Evolutionary conservation across 2,797 vertebrate genomes (phyloP), one percentile per base, ranked within the genome.

Genomic region (Meda fulgida): DNA sequence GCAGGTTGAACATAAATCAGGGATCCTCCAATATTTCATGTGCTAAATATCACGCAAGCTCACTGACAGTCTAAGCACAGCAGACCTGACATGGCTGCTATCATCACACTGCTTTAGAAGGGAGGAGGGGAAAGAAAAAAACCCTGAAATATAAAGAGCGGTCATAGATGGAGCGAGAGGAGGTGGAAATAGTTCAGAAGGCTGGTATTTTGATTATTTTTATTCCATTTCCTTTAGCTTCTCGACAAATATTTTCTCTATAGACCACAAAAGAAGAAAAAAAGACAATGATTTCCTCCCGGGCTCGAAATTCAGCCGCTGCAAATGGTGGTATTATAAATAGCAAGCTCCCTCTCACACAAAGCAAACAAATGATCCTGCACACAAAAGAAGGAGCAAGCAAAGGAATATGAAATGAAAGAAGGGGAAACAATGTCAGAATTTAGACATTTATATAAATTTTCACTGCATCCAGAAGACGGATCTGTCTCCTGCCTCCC

Each of bases 81-180:
- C 92, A 87, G 92, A 92, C 91, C 90, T 87, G 89, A 91, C 87
- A 92, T 89, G 89, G 89, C 87, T 90, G 91, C 60, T 89, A 90
- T 89, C 88, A 89, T 89, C 89, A 84, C 48, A 65, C 83, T 85
- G 29, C 65, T 81, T 88, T 87, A 78, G 81, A 60, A 78, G 76
- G 73, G 87, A 84, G 71, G 72, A 55, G 76, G 71, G 79, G 18
- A 26, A 9, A 19, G 34, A 36, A 16, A 21, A 19, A 34, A 84
- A 46, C 7, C 29, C n/a, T 58, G 58, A 81, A 78, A 88, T 60
- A 87, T 80, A 80, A 83, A 88, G 86, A 84, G 53, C 60, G 60
- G 60, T 71, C 78, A 86, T 76, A 58, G 84, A 87, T 71, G 14
- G 69, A 83, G 43, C 16, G 58, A 80, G n/a, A 58, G 38, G n/a